Base-by-base conservation (phyloP, 2,888 invertebrate genomes). In the Vesta saturnalis region DNA sequence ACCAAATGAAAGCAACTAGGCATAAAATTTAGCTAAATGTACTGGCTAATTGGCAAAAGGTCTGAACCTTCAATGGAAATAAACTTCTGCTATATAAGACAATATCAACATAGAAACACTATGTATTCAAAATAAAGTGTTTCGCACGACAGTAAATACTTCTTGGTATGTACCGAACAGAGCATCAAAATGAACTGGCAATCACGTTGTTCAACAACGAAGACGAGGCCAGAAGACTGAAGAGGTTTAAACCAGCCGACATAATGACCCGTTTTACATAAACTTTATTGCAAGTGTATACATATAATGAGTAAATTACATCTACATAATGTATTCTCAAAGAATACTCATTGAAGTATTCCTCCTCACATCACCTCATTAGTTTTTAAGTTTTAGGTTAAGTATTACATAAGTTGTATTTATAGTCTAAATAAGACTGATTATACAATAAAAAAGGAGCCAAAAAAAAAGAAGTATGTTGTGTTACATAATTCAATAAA, bases 181-280 rank as follows among this genome's bases (percentile, higher is more conserved):
- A 30, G 30, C 30, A 30, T 30, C 30, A 30, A 10, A 30, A 30
- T 30, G 5, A 30, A 30, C 30, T 30, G 4, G 30, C 30, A 30
- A 10, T 10, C 30, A 30, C 30, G 10, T 30, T 30, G 30, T 30
- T 30, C 30, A 30, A 30, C 30, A 10, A 30, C 30, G 10, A 30
- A 30, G 30, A 30, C 4, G 30, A 30, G 10, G 5, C 30, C 30
- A 30, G 30, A 30, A 30, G 30, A 30, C 15, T 49, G 49, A 49
- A n/a, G n/a, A 49, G 49, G 8, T 49, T 49, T 49, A 1, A 49
- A 49, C 49, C 49, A 49, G 15, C 49, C 49, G 49, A 49, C 18
- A n/a, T 49, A 49, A 49, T 18, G 18, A 4, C 49, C 49, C 49
- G 49, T 49, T 49, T 49, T 16, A 49, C 16, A 3, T 49, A 49